phyloP scores from a whole-genome alignment of 2,113 vertebrate species.

The Panthera leo region DNA sequence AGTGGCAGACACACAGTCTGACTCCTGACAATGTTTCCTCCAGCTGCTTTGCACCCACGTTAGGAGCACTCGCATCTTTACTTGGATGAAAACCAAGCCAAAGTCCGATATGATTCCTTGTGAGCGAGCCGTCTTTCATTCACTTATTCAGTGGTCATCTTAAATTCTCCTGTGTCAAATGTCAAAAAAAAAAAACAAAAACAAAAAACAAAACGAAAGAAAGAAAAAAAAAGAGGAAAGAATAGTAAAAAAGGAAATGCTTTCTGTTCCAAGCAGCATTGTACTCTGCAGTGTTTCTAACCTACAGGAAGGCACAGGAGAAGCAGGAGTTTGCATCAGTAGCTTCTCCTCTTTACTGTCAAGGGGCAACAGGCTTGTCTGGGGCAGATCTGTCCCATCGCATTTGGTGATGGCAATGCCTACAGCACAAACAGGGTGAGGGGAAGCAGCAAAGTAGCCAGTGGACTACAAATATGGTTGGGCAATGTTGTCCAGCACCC shows the following conservation, averaged over 20 bases:
- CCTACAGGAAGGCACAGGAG: background rate
- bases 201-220: background rate
- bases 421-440: background rate
- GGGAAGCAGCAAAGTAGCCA: background rate
- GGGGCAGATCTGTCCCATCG: background rate
- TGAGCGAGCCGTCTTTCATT: background rate
- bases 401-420: background rate
- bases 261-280: background rate
- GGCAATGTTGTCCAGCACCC: background rate
- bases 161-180: background rate
- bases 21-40: background rate
- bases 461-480: background rate
- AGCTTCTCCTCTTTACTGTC: background rate
- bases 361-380: background rate
- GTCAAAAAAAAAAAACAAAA: background rate
- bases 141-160: conserved; percentile 5
- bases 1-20: background rate
- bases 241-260: background rate
- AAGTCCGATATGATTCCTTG: background rate
- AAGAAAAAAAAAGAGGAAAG: background rate
- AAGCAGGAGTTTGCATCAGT: background rate
- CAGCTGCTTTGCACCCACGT: background rate
- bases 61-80: background rate
- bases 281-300: background rate
- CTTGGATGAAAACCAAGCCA: background rate